Evolutionary conservation across 2,888 invertebrate genomes (phyloP).

Genomic region (Venusia cambrica): DNA sequence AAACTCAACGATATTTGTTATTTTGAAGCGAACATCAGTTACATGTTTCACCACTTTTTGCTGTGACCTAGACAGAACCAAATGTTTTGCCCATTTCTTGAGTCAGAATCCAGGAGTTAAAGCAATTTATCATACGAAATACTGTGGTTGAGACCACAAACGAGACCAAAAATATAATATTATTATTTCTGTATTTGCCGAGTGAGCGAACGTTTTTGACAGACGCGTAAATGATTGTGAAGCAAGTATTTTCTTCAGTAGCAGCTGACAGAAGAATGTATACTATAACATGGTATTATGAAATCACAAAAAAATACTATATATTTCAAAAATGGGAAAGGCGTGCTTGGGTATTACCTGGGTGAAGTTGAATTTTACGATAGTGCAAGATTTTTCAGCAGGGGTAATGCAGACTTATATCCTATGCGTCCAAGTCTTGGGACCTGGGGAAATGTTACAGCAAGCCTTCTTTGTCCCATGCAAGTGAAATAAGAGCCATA

Average conservation of each 20-base stretch:
- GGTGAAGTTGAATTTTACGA: no score
- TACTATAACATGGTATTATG: no score
- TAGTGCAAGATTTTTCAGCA: no score
- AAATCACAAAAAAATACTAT: no score
- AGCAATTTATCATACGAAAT: conserved; percentile 77
- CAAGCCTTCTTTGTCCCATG: no score
- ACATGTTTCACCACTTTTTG: conserved; percentile 60
- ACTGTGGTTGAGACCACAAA: conserved; percentile 72
- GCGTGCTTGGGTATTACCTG: no score
- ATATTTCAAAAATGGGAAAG: no score
- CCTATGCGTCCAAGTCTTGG: no score
- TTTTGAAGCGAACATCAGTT: conserved; percentile 51
- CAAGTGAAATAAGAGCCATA: no score
- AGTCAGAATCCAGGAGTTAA: conserved; percentile 43
- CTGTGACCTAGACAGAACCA: conserved; percentile 43
- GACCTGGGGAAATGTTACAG: no score
- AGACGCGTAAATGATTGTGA: conserved; percentile 65
- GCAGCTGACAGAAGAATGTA: no score
- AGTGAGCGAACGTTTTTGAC: conserved; percentile 61
- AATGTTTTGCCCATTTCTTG: conserved; percentile 56
- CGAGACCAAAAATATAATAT: conserved; percentile 72
- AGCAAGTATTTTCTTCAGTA: conserved; percentile 4
- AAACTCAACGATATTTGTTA: conserved; percentile 39
- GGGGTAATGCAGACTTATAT: no score
- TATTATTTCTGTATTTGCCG: conserved; percentile 72